Conservation (phyloP, 1,140 invertebrate species). For the Copidosoma floridanum region DNA sequence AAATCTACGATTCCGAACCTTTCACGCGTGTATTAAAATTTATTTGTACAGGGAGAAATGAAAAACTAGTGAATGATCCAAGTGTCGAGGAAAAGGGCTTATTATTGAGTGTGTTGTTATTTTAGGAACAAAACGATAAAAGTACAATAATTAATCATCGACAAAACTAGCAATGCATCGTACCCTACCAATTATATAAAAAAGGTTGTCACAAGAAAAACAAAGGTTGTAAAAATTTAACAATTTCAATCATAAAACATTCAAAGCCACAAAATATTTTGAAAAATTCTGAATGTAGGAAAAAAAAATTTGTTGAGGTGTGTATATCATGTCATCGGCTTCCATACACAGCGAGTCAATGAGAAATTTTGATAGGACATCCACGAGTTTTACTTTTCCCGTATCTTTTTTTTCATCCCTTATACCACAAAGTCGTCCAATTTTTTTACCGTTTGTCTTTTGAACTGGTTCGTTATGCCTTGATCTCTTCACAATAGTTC, state of each 20-base stretch:
- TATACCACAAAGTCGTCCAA: slow-evolving; percentile 4
- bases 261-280: neutral
- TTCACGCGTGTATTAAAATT: too few relatives aligned
- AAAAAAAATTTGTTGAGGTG: neutral
- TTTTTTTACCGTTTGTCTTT: slow-evolving; percentile 28
- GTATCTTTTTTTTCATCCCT: too few relatives aligned
- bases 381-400: slow-evolving; percentile 29
- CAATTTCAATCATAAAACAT: slow-evolving; percentile 3
- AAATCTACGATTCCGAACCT: slow-evolving; percentile 13
- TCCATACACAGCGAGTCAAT: too few relatives aligned
- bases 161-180: slow-evolving; percentile 7
- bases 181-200: neutral
- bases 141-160: slow-evolving; percentile 3
- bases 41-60: slow-evolving; percentile 15
- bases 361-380: too few relatives aligned
- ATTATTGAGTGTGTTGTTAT: too few relatives aligned
- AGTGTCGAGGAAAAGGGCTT: slow-evolving; percentile 2
- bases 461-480: slow-evolving; percentile 25
- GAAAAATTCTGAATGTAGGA: neutral
- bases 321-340: too few relatives aligned
- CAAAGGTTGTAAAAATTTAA: neutral
- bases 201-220: neutral
- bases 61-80: slow-evolving; percentile 30
- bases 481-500: slow-evolving; percentile 28
- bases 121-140: neutral